Percentiles rank a stretch among this genome's conserved stretches.
phyloP scores from a whole-genome alignment of 1,140 invertebrate species.

The Drosophila parabipectinata region DNA sequence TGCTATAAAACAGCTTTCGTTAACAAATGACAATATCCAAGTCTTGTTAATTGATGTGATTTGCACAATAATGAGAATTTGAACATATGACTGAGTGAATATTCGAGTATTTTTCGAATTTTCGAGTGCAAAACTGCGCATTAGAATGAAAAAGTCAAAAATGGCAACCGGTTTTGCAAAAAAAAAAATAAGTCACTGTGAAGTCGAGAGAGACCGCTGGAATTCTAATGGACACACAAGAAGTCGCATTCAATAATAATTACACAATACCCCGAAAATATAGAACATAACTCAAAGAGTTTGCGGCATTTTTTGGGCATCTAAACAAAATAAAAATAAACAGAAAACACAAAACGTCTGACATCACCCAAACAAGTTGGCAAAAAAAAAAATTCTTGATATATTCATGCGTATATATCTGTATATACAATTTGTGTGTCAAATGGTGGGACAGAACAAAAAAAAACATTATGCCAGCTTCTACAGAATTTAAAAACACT shows the following conservation, averaged over 20 bases:
- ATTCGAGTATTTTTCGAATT: neutral
- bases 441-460: slow-evolving; percentile 18
- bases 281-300: slow-evolving; percentile 5
- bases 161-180: slow-evolving; percentile 19
- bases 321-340: slow-evolving; percentile 42
- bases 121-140: slow-evolving; percentile 37
- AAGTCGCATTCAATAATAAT: slow-evolving; percentile 8
- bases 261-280: slow-evolving; percentile 38
- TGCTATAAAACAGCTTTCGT: slow-evolving; percentile 7
- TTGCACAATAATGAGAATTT: slow-evolving; percentile 34
- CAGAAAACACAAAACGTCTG: slow-evolving; percentile 39
- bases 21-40: slow-evolving; percentile 14
- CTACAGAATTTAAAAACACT: slow-evolving; percentile 51
- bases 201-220: neutral
- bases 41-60: slow-evolving; percentile 42
- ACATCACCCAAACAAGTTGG: slow-evolving; percentile 71
- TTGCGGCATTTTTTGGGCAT: neutral
- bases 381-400: slow-evolving; percentile 45
- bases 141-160: slow-evolving; percentile 27
- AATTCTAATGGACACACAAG: slow-evolving; percentile 2
- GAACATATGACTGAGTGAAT: neutral
- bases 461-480: slow-evolving; percentile 50
- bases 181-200: neutral
- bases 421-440: slow-evolving; percentile 33
- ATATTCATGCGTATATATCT: slow-evolving; percentile 8